phyloP scores from a whole-genome alignment of 1,140 invertebrate species.

The Bradysia coprophila region DNA sequence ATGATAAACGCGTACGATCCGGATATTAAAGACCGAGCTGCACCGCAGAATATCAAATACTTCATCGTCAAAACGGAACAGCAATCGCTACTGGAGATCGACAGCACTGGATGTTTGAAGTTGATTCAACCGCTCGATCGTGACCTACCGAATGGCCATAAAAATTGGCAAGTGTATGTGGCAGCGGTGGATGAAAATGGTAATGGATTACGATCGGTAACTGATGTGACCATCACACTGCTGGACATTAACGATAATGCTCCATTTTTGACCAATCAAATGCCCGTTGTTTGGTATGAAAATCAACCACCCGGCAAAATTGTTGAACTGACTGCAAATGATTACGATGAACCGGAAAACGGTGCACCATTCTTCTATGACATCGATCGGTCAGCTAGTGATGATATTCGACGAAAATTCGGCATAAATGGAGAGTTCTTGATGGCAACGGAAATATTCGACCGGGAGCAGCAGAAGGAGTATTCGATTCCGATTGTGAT shows the following conservation, averaged over 20 bases:
- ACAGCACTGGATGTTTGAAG: conserved; percentile 52
- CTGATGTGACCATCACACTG: conserved; percentile 54
- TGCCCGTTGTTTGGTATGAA: conserved; percentile 66
- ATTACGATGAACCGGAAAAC: conserved; percentile 60
- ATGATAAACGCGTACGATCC: conserved; percentile 62
- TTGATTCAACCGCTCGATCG: conserved; percentile 66
- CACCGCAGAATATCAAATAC: conserved; percentile 59
- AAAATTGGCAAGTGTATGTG: conserved; percentile 67
- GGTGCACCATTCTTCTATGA: conserved; percentile 61
- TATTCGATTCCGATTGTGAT: conserved; percentile 78
- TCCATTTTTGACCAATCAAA: conserved; percentile 60
- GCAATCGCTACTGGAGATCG: conserved; percentile 44
- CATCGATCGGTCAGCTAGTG: conserved; percentile 42
- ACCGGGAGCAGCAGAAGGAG: conserved; percentile 74
- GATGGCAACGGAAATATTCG: conserved; percentile 50
- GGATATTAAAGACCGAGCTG: conserved; percentile 53
- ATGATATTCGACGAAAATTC: conserved; percentile 53
- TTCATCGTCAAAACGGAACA: conserved; percentile 50
- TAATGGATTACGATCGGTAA: conserved; percentile 34
- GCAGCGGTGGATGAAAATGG: conserved; percentile 65
- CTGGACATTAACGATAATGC: conserved; percentile 82
- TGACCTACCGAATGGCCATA: conserved; percentile 66
- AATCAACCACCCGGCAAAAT: conserved; percentile 49
- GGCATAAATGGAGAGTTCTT: conserved; percentile 34
- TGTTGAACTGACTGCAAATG: conserved; percentile 49